A percentile compares a stretch with the other conserved stretches of the same genome.
Conservation (phyloP, 2,797 vertebrate genomes). For the Amblyraja radiata region DNA sequence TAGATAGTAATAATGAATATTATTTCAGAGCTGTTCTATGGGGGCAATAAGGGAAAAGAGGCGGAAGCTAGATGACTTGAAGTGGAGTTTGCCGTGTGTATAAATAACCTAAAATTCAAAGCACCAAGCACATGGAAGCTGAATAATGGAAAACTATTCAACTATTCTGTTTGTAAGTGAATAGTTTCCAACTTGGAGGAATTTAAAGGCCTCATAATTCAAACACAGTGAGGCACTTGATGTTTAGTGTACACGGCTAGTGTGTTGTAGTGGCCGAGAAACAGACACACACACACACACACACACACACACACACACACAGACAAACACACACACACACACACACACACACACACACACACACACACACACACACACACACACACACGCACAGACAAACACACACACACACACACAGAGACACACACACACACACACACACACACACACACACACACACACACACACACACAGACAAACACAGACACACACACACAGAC, state of each 20-base stretch:
- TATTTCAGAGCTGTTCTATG: not conserved
- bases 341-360: too few relatives aligned
- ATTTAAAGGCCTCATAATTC: slow-evolving; percentile 24
- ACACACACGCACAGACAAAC: not conserved
- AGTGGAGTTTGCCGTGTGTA: not conserved
- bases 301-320: not conserved
- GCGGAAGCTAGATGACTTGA: not conserved
- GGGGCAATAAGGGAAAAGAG: not conserved
- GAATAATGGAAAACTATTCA: not conserved
- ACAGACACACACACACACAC: too few relatives aligned
- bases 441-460: too few relatives aligned
- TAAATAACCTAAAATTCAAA: not conserved
- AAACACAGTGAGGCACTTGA: not conserved
- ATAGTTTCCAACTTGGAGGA: not conserved
- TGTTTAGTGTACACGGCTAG: slow-evolving; percentile 1
- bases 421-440: too few relatives aligned
- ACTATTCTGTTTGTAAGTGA: not conserved
- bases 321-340: not conserved
- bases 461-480: too few relatives aligned
- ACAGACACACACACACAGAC: too few relatives aligned
- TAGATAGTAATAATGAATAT: not conserved
- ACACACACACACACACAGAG: not conserved
- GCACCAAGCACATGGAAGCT: not conserved
- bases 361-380: not conserved
- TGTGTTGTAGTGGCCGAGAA: not conserved